Evolutionary conservation across 2,797 vertebrate species (phyloP).

Genomic region (Pipistrellus nathusii): DNA sequence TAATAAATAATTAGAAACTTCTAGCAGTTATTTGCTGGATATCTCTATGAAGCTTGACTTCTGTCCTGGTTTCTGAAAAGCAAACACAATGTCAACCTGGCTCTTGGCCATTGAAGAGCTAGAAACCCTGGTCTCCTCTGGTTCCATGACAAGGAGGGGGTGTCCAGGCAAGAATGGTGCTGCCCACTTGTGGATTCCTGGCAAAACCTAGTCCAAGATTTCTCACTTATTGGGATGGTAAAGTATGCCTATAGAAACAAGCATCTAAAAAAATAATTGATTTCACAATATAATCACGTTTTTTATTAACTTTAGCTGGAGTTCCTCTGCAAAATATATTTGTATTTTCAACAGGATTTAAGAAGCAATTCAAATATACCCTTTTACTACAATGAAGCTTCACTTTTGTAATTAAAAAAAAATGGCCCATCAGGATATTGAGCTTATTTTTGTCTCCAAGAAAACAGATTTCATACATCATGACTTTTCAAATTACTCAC

Average conservation of each 20-base stretch:
- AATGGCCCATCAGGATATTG: neutral
- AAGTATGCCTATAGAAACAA: neutral
- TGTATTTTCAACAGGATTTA: neutral
- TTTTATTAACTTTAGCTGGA: conserved; percentile 3
- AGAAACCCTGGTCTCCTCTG: neutral
- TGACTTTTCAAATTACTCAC: conserved; percentile 24
- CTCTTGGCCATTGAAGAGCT: neutral
- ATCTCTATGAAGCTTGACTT: neutral
- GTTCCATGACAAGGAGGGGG: neutral
- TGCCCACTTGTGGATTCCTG: neutral
- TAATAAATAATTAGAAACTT: neutral
- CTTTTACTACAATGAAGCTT: neutral
- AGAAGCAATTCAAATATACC: neutral
- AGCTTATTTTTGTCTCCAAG: neutral
- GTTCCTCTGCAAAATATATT: neutral
- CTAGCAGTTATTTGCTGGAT: neutral
- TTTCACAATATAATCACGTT: conserved; percentile 10
- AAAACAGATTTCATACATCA: neutral
- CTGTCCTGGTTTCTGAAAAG: neutral
- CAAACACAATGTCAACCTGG: neutral
- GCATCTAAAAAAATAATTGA: neutral
- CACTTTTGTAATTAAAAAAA: neutral
- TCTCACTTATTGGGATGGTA: neutral
- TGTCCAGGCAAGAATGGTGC: neutral
- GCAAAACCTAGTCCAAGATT: neutral